phyloP scores from a whole-genome alignment of 2,113 vertebrate genomes.

The Xenopus laevis region DNA sequence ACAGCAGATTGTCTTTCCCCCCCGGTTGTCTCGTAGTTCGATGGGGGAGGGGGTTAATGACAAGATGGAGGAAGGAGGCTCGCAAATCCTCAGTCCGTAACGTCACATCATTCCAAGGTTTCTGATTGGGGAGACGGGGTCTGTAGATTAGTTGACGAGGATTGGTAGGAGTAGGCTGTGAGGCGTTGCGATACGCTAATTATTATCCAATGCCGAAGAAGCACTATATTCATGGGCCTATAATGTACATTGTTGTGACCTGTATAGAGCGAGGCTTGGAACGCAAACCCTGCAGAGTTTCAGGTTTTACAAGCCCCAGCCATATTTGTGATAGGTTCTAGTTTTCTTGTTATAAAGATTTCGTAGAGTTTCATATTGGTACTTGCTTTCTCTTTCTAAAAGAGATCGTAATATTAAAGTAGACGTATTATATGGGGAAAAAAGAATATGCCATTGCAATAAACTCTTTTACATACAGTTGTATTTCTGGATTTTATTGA shows the following conservation, averaged over 20 bases:
- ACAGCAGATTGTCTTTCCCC: conserved; percentile 38
- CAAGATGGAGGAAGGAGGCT: conserved; percentile 30
- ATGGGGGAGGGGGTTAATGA: conserved; percentile 41
- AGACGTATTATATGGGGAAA: no score
- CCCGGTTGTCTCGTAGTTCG: conserved; percentile 20
- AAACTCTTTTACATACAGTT: no score
- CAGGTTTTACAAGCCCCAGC: no score
- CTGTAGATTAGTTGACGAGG: rapidly evolving
- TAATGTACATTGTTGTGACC: conserved; percentile 5
- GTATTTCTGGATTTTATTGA: no score
- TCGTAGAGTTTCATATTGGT: no score
- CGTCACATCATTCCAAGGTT: not conserved
- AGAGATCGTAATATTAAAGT: no score
- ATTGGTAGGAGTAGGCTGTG: not conserved
- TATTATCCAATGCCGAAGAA: not conserved
- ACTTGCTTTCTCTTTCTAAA: no score
- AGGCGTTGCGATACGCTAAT: not conserved
- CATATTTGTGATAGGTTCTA: no score
- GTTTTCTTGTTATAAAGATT: no score
- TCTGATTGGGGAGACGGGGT: conserved; percentile 19
- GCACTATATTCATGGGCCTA: not conserved
- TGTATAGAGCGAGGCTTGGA: conserved; percentile 7
- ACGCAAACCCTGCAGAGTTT: not conserved
- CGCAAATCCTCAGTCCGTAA: conserved; percentile 3
- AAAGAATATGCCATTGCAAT: no score